Base-by-base conservation (phyloP, 2,797 vertebrate genomes). In the Poeciliopsis presidionis region DNA sequence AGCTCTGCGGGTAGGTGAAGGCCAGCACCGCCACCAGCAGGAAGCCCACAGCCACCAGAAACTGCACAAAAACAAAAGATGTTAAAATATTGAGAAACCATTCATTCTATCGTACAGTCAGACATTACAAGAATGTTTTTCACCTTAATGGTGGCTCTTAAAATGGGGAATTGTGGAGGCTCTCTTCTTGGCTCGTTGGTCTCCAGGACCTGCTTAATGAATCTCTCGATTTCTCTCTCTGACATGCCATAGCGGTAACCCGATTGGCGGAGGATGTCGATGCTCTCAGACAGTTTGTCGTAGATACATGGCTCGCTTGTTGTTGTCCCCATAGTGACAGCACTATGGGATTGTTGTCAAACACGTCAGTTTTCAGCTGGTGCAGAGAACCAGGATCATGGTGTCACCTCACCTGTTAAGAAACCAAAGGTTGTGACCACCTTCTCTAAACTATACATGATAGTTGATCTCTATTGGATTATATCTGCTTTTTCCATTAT, bases 161-260 rank as follows among this genome's bases (percentile, higher is more conserved):
- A 94, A 76, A 98, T 55, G 71, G 97, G 97, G 84, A 97, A 96
- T 71, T 97, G 97, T 0, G 96, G 96, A 0, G 97, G 97, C 0
- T 97, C 96, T 73, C 96, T 92, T 57, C 96, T 94, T 47, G 98
- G 98, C 80, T 98, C 97, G 0, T 98, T 98, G 81, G 97, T 98
- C 93, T 98, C 97, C 93, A 99, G 91, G 9, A 98, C 97, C 76
- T 98, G 97, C 91, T 96, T 97, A 92, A 99, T 97, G 93, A 99
- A 98, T 82, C 96, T 97, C 93, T 99, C 97, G 1, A 98, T 98
- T 90, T 98, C 97, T 81, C 97, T 94, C 92, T 99, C 97, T 0
- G 97, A 97, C 98, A 98, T 99, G 72, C 98, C 98, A 71, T 97
- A 99, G 12, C 98, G 96, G 88, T 98, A 97, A 39, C 97, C 98